A percentile compares a stretch with the other conserved stretches of the same genome.
phyloP scores from a whole-genome alignment of 2,797 vertebrate genomes.

The Brachymystax lenok region DNA sequence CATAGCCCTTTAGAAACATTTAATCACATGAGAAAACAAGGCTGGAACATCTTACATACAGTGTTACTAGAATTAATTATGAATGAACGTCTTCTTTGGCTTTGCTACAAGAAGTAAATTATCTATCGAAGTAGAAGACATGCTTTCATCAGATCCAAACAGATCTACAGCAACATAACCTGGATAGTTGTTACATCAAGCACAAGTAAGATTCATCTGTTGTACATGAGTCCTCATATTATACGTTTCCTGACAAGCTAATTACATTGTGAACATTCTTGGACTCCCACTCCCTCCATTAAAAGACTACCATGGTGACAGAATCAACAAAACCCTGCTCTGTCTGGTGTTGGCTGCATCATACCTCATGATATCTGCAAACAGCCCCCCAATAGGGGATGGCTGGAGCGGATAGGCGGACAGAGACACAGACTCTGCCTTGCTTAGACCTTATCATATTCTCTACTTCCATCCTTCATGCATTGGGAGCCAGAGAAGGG shows the following conservation, averaged over 20 bases:
- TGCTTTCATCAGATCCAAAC: background rate
- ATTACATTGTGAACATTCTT: slow-evolving; percentile 57
- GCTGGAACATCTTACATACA: no score
- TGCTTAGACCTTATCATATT: slow-evolving; percentile 60
- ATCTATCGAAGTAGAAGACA: background rate
- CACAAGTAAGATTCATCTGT: slow-evolving; percentile 18
- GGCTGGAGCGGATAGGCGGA: slow-evolving; percentile 2
- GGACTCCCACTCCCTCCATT: slow-evolving; percentile 57
- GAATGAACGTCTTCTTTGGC: background rate
- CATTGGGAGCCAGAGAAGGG: slow-evolving; percentile 24
- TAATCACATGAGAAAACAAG: slow-evolving; percentile 8
- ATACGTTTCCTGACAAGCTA: slow-evolving; percentile 37
- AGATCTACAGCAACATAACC: background rate
- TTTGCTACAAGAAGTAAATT: background rate
- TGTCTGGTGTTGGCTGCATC: slow-evolving; percentile 29
- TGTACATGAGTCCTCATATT: slow-evolving; percentile 6
- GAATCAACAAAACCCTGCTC: slow-evolving; percentile 51
- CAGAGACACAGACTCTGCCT: slow-evolving; percentile 29
- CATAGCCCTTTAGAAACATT: slow-evolving; percentile 16
- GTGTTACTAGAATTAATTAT: no score
- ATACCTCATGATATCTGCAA: slow-evolving; percentile 47
- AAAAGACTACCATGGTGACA: slow-evolving; percentile 66
- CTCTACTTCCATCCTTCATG: slow-evolving; percentile 44
- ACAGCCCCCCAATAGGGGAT: slow-evolving; percentile 32
- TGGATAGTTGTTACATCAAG: slow-evolving; percentile 40